phyloP scores from a whole-genome alignment of 2,797 vertebrate species.

The Pseudochromis fuscus region DNA sequence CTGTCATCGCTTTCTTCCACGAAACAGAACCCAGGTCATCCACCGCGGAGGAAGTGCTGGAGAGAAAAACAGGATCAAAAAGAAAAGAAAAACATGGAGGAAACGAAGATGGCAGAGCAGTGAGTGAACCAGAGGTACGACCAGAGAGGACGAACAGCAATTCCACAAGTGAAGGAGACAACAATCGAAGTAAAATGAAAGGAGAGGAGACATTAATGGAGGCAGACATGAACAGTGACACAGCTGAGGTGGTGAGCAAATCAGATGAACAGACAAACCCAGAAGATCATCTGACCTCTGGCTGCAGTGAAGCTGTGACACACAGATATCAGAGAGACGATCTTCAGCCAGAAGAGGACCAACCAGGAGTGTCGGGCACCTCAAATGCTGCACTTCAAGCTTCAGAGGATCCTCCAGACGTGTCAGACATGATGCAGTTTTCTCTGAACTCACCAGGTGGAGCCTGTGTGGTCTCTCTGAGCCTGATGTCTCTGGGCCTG shows the following conservation, averaged over 20 bases:
- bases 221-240: neutral
- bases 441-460: constrained; percentile 90
- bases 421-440: constrained; percentile 84
- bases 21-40: constrained; percentile 66
- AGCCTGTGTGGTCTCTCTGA: constrained; percentile 85
- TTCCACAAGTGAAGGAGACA: neutral
- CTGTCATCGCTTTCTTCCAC: constrained; percentile 81
- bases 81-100: constrained; percentile 19
- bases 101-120: neutral
- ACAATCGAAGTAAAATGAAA: neutral
- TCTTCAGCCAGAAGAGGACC: neutral
- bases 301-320: neutral
- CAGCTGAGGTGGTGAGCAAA: neutral
- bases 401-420: constrained; percentile 42
- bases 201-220: constrained; percentile 15
- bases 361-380: neutral
- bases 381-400: neutral
- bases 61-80: neutral
- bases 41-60: constrained; percentile 65
- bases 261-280: neutral
- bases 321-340: constrained; percentile 15
- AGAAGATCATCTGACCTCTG: neutral
- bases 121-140: neutral
- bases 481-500: constrained; percentile 90
- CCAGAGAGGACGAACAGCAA: neutral